These are phyloP conservation scores for Drosophila percnosoma DNA, from an alignment of 2,888 invertebrate genomes.

Conservation along the genomic window DNA sequence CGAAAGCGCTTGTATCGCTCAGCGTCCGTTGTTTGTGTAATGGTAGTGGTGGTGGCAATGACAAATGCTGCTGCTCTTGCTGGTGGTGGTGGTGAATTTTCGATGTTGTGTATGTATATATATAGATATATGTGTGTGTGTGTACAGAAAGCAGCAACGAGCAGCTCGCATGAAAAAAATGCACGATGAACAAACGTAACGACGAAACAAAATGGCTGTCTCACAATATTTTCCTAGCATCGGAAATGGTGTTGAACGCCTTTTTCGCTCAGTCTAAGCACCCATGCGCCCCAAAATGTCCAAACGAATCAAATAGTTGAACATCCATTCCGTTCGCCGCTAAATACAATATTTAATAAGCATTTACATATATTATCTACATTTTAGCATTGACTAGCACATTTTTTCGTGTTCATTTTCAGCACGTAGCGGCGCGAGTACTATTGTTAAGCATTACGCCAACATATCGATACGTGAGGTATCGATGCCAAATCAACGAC, in stretches of 20 bases:
- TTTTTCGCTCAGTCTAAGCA: constrained; percentile 24
- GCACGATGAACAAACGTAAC: constrained; percentile 56
- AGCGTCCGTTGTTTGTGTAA: constrained; percentile 24
- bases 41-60: constrained; percentile 43
- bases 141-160: constrained; percentile 50
- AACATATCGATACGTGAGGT: constrained; percentile 26
- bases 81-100: constrained; percentile 59
- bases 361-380: constrained; percentile 56
- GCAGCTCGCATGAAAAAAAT: constrained; percentile 55
- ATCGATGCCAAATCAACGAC: neutral
- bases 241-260: constrained; percentile 19
- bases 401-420: constrained; percentile 59
- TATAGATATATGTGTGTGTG: constrained; percentile 10
- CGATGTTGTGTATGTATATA: constrained; percentile 15
- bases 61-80: constrained; percentile 46
- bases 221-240: constrained; percentile 53
- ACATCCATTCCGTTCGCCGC: constrained; percentile 42
- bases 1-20: constrained; percentile 46
- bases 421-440: constrained; percentile 59
- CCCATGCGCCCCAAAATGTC: constrained; percentile 14
- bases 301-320: constrained; percentile 17
- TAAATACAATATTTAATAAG: constrained; percentile 38
- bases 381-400: constrained; percentile 64
- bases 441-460: constrained; percentile 32
- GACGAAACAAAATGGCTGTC: constrained; percentile 83